A percentile compares a stretch with the other conserved stretches of the same genome.
These are phyloP conservation scores for Ooceraea biroi DNA, from an alignment of 1,140 invertebrate species.

Conservation along the genomic window DNA sequence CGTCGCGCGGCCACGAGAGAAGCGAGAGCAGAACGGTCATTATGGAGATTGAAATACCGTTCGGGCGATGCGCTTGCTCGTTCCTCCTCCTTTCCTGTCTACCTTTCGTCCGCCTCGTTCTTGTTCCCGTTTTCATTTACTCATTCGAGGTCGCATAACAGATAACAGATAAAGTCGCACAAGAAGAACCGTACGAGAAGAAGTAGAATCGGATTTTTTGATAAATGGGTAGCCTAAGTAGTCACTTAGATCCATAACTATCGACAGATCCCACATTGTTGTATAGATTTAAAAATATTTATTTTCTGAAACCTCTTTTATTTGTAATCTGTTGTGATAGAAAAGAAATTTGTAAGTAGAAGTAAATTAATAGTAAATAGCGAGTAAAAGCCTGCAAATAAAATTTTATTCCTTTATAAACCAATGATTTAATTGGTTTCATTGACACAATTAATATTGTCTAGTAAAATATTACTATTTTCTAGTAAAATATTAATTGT, in stretches of 20 bases:
- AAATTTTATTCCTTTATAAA: too few relatives aligned
- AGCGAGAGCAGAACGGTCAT: slow-evolving; percentile 77
- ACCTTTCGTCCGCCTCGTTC: not conserved
- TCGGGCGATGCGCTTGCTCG: slow-evolving; percentile 72
- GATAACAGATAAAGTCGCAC: slow-evolving; percentile 18
- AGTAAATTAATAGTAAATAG: too few relatives aligned
- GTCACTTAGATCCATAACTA: too few relatives aligned
- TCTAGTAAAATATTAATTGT: too few relatives aligned
- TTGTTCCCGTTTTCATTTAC: slow-evolving; percentile 17
- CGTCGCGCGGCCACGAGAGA: slow-evolving; percentile 46
- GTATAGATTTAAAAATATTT: too few relatives aligned
- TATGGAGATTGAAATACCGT: slow-evolving; percentile 82
- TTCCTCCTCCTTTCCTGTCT: slow-evolving; percentile 30
- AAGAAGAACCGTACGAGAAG: not conserved
- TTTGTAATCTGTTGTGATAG: too few relatives aligned
- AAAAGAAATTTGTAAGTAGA: too few relatives aligned
- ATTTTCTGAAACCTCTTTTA: too few relatives aligned
- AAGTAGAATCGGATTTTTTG: not conserved
- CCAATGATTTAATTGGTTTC: not conserved
- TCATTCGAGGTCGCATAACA: slow-evolving; percentile 33
- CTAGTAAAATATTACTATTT: too few relatives aligned
- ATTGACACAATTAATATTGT: not conserved
- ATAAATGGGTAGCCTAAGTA: not conserved
- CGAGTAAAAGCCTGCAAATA: too few relatives aligned
- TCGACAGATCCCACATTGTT: too few relatives aligned